Base-by-base conservation (phyloP, 2,888 invertebrate genomes). In the Callyntrura sp. region DNA sequence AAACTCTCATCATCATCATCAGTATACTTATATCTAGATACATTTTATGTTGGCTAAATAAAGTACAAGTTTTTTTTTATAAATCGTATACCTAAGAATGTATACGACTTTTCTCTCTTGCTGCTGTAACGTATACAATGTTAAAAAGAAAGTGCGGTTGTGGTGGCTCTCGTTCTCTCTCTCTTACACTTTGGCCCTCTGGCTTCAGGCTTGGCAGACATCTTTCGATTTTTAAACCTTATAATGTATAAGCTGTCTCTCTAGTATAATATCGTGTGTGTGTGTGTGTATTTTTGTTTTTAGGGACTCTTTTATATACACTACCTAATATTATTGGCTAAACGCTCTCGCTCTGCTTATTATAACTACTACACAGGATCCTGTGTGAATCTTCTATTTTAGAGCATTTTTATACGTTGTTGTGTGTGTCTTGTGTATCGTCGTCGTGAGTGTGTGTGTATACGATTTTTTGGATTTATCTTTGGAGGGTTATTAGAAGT, bases 141-240 rank as follows among this genome's bases (percentile, higher is more conserved):
- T n/a, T 43, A 25, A 78, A 89, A 79, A 12, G 73, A 85, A 90
- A 82, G 88, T 88, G 88, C 81, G 86, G 85, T 62, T 86, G 82
- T 83, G 65, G 35, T 83, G 65, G 62, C 73, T 85, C 73, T 83
- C 65, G 84, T 73, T 55, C 11, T 51, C 5, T 48, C 35, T 35
- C 17, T 81, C 20, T 81, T 14, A 60, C 43, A 28, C 17, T 35
- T 57, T 85, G 89, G 90, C 90, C 91, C 91, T 91, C 92, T 91
- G 91, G 92, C 90, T 91, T 91, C 90, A 88, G 91, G 91, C 91
- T 91, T 90, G 91, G 92, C 92, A 91, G 92, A 92, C 92, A 92
- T 92, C 86, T 92, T 92, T 92, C 91, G 90, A 92, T 88, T 90
- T 90, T 90, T 85, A 85, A 84, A 78, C 78, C 83, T 78, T 85